phyloP scores from a whole-genome alignment of 2,113 vertebrate genomes.

The Clarias batrachus region DNA sequence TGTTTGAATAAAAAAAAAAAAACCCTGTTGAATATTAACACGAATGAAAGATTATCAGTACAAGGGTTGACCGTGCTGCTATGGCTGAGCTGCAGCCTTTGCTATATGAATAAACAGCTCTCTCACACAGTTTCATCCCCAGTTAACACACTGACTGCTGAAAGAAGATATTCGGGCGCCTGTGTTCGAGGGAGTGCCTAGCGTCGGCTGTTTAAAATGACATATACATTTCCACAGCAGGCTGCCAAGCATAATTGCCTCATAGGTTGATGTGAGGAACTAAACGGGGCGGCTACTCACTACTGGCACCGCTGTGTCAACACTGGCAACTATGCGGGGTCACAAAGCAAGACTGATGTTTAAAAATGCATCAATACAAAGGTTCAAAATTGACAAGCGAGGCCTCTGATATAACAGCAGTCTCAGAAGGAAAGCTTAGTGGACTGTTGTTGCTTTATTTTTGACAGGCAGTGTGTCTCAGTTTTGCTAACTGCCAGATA shows the following conservation, averaged over 20 bases:
- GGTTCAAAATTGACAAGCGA: slow-evolving; percentile 40
- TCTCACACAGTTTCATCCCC: slow-evolving; percentile 36
- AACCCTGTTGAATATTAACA: slow-evolving; percentile 70
- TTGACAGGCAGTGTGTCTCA: slow-evolving; percentile 42
- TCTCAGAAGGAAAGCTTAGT: slow-evolving; percentile 58
- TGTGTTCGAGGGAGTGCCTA: slow-evolving; percentile 43
- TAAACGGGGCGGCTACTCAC: slow-evolving; percentile 48
- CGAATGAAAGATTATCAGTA: slow-evolving; percentile 54
- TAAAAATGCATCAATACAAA: slow-evolving; percentile 22
- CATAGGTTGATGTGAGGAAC: slow-evolving; percentile 56
- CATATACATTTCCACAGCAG: slow-evolving; percentile 69
- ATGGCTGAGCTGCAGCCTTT: slow-evolving; percentile 43
- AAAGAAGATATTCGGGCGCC: slow-evolving; percentile 59
- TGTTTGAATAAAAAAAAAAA: slow-evolving; percentile 53
- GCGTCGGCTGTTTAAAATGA: slow-evolving; percentile 53
- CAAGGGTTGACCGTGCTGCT: slow-evolving; percentile 53
- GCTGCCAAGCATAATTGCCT: slow-evolving; percentile 71
- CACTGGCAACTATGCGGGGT: slow-evolving; percentile 34
- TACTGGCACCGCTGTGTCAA: slow-evolving; percentile 42
- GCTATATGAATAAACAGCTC: slow-evolving; percentile 44
- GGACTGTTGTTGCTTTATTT: slow-evolving; percentile 57
- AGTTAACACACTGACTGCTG: slow-evolving; percentile 59
- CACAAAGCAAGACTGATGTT: slow-evolving; percentile 37
- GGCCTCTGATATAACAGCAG: slow-evolving; percentile 37
- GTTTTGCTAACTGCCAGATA: slow-evolving; percentile 27